Conservation (phyloP, 2,113 vertebrate genomes). For the Melospiza georgiana region DNA sequence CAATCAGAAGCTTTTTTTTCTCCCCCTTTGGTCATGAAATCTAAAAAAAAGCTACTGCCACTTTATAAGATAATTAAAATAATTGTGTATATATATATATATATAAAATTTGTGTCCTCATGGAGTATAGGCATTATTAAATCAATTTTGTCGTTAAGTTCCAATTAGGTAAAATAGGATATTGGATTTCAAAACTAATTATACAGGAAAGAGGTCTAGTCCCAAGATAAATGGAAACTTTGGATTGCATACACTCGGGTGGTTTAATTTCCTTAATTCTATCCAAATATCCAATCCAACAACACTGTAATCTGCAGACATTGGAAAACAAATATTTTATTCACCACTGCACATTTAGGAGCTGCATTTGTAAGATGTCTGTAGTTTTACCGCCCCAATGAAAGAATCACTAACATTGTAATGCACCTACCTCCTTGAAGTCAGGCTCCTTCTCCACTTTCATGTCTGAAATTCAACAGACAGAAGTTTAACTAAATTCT, state of each 20-base stretch:
- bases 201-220: neutral
- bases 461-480: neutral
- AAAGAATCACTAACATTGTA: neutral
- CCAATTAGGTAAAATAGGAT: neutral
- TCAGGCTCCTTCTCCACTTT: neutral
- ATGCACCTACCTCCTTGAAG: neutral
- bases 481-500: neutral
- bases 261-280: neutral
- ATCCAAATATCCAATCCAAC: neutral
- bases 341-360: neutral
- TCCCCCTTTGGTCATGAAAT: neutral
- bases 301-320: neutral
- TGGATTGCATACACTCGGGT: neutral
- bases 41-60: neutral
- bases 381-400: neutral
- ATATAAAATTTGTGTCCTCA: neutral
- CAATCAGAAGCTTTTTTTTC: neutral
- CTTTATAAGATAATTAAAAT: neutral
- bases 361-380: neutral
- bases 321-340: neutral
- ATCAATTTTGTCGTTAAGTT: constrained; percentile 7
- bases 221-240: neutral
- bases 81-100: neutral
- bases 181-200: constrained; percentile 44
- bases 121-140: neutral